These are phyloP conservation scores for Copsychus sechellarum DNA, from an alignment of 2,113 vertebrate genomes.

Conservation along the genomic window DNA sequence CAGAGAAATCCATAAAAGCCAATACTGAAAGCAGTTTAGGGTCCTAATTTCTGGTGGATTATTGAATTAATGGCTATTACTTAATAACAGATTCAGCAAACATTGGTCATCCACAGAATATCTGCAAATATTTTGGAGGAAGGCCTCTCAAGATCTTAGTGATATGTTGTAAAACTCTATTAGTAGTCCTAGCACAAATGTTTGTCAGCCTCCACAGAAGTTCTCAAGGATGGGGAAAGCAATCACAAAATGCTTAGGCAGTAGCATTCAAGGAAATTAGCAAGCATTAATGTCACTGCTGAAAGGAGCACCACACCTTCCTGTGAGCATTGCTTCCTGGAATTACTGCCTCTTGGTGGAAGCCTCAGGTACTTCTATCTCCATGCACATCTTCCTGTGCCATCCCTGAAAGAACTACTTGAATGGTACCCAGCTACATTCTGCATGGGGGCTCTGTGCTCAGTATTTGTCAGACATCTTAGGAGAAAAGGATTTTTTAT, in stretches of 20 bases:
- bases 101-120: background rate
- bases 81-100: background rate
- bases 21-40: background rate
- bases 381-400: background rate
- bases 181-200: background rate
- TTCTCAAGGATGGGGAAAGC: background rate
- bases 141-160: background rate
- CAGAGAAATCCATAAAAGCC: background rate
- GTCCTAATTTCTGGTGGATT: background rate
- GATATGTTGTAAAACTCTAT: background rate
- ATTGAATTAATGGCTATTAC: background rate
- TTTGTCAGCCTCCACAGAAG: background rate
- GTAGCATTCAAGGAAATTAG: background rate
- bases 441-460: background rate
- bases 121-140: background rate
- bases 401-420: background rate
- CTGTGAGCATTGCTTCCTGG: background rate
- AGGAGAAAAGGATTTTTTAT: constrained; percentile 25
- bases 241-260: background rate
- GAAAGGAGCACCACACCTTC: background rate
- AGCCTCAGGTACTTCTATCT: background rate
- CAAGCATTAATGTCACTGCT: background rate
- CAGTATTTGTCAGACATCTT: background rate
- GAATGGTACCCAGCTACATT: constrained; percentile 27
- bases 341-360: background rate